Evolutionary conservation across 2,113 vertebrate species (phyloP).

Genomic region (Nothocercus nigrocapillus): DNA sequence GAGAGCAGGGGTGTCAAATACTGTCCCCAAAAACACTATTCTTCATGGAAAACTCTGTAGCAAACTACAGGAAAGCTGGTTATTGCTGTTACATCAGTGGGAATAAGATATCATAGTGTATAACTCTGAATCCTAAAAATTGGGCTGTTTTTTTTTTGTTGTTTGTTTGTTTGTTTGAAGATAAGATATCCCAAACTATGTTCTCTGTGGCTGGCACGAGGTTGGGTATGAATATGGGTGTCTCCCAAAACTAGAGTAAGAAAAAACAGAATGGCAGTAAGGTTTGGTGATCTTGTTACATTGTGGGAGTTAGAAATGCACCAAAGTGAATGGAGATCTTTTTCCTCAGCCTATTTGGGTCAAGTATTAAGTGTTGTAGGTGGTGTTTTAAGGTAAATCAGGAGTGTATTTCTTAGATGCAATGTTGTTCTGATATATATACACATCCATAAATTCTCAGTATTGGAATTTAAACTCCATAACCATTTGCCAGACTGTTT

Average conservation of each 20-base stretch:
- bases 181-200: not conserved
- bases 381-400: not conserved
- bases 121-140: not conserved
- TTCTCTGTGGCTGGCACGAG: not conserved
- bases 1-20: not conserved
- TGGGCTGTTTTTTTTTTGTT: not conserved
- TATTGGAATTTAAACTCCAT: not conserved
- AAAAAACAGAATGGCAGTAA: not conserved
- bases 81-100: not conserved
- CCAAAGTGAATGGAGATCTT: not conserved
- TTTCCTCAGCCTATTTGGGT: not conserved
- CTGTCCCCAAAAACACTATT: not conserved
- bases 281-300: not conserved
- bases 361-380: not conserved
- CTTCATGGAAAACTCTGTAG: fast-evolving
- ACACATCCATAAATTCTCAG: not conserved
- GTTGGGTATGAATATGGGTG: not conserved
- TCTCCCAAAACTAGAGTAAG: not conserved
- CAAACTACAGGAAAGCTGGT: not conserved
- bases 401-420: not conserved
- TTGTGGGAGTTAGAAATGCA: not conserved
- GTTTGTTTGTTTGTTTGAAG: not conserved
- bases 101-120: not conserved
- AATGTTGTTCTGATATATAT: not conserved
- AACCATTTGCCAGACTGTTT: not conserved